These are phyloP conservation scores for Drosophila lutescens DNA, from an alignment of 2,888 invertebrate species.

Conservation along the genomic window DNA sequence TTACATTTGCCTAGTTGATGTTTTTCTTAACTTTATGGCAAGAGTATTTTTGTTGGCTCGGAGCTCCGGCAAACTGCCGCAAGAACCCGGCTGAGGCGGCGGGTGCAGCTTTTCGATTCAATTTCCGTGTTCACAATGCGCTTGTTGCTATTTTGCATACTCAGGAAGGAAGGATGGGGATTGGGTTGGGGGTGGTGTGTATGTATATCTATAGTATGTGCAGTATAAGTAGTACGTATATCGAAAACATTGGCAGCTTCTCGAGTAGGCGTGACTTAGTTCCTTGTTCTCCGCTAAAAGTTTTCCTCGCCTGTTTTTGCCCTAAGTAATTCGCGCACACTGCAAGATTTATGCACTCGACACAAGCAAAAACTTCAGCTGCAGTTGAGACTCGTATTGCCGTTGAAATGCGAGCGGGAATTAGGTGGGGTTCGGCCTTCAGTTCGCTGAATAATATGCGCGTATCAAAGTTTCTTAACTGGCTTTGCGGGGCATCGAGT, in stretches of 20 bases:
- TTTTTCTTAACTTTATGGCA: constrained; percentile 64
- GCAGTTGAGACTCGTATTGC: constrained; percentile 45
- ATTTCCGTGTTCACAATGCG: constrained; percentile 70
- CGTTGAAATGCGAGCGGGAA: constrained; percentile 60
- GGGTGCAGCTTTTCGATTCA: constrained; percentile 69
- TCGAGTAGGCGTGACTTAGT: constrained; percentile 68
- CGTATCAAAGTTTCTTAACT: constrained; percentile 21
- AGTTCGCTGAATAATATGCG: constrained; percentile 8
- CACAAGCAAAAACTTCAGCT: constrained; percentile 46
- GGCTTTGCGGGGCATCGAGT: constrained; percentile 2
- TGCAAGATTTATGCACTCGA: constrained; percentile 69
- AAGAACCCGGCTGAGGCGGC: constrained; percentile 23
- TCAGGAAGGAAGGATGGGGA: constrained; percentile 7
- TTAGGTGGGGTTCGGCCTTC: constrained; percentile 52
- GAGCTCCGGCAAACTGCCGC: constrained; percentile 18
- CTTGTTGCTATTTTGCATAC: constrained; percentile 73
- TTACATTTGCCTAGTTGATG: constrained; percentile 59
- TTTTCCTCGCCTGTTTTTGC: constrained; percentile 54
- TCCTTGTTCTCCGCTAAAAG: constrained; percentile 53
- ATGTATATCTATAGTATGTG: background rate
- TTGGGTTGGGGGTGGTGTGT: constrained; percentile 14
- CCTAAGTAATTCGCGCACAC: constrained; percentile 70
- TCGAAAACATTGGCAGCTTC: constrained; percentile 73
- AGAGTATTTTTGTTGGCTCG: constrained; percentile 53
- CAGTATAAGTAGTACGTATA: constrained; percentile 10